These are phyloP conservation scores for Drosophila phalerata DNA, from an alignment of 2,888 invertebrate genomes.

Conservation along the genomic window DNA sequence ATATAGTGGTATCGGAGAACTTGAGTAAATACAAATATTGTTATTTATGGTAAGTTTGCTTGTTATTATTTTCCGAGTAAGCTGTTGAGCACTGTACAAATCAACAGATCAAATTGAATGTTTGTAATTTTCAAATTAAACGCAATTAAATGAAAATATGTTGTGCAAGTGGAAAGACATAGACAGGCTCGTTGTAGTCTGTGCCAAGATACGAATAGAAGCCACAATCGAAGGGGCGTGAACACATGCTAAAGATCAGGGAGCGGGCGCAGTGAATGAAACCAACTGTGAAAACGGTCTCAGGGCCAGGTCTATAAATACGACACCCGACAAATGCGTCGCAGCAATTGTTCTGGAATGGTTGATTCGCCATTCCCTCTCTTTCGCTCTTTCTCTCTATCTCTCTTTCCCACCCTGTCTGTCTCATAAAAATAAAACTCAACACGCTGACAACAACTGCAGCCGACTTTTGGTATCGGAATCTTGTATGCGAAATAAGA, in stretches of 20 bases:
- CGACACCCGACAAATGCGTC: conserved; percentile 34
- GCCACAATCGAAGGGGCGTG: conserved; percentile 42
- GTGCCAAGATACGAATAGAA: conserved; percentile 11
- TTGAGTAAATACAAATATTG: not conserved
- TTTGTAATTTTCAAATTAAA: conserved; percentile 50
- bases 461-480: conserved; percentile 24
- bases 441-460: conserved; percentile 37
- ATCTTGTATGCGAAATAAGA: conserved; percentile 38
- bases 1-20: not conserved
- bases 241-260: conserved; percentile 57
- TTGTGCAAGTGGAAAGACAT: conserved; percentile 40
- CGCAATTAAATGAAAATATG: conserved; percentile 66
- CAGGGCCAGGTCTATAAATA: conserved; percentile 58
- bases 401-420: not conserved
- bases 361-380: conserved; percentile 16
- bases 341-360: conserved; percentile 54
- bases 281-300: conserved; percentile 64
- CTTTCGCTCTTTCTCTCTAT: not conserved
- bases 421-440: conserved; percentile 44
- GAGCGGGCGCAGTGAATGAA: conserved; percentile 48
- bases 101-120: conserved; percentile 39
- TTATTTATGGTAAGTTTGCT: conserved; percentile 3
- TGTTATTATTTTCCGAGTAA: conserved; percentile 4
- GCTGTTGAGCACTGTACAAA: conserved; percentile 17
- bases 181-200: conserved; percentile 28